Percentiles rank a stretch among this genome's conserved stretches.
These are phyloP conservation scores for Tetranychus urticae DNA, from an alignment of 1,140 invertebrate genomes.

Conservation along the genomic window DNA sequence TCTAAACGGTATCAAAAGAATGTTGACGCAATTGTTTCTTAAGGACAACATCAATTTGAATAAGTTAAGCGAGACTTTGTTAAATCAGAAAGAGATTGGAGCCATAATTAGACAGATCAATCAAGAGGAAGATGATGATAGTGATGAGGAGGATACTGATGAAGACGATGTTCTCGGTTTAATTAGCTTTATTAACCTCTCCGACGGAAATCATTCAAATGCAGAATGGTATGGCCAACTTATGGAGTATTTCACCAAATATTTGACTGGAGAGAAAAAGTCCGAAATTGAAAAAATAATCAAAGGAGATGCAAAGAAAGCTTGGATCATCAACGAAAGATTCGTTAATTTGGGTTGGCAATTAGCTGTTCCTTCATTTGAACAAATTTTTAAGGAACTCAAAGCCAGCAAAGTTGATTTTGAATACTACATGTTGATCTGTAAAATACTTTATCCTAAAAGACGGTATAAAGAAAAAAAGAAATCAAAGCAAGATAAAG, in stretches of 20 bases:
- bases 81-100: background rate
- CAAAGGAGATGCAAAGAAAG: conserved; percentile 8
- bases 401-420: background rate
- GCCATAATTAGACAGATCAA: background rate
- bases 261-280: background rate
- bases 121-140: background rate
- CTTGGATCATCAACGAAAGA: background rate
- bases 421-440: background rate
- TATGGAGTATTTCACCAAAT: background rate
- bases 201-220: background rate
- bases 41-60: background rate
- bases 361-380: background rate
- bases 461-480: background rate
- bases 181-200: background rate
- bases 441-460: background rate
- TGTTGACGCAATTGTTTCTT: background rate
- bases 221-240: background rate
- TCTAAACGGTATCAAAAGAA: background rate
- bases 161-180: background rate
- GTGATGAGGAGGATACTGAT: background rate
- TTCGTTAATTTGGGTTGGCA: background rate
- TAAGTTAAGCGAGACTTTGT: background rate
- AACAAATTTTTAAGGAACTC: background rate
- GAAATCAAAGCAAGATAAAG: background rate
- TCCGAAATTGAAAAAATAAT: background rate